Conservation (phyloP, 2,797 vertebrate genomes). For the Rhynchotus rufescens region DNA sequence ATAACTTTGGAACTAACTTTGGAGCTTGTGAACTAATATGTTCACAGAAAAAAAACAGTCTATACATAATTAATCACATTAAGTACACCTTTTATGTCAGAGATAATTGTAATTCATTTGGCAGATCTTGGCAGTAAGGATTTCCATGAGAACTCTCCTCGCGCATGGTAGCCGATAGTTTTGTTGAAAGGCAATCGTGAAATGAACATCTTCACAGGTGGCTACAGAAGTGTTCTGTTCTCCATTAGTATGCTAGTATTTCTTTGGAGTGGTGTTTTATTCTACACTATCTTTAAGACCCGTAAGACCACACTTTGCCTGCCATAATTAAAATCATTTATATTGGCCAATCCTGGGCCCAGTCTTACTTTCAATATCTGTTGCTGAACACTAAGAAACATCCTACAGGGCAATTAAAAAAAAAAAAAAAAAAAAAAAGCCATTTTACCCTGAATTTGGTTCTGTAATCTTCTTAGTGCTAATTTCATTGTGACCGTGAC, state of each 20-base stretch:
- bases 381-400: neutral
- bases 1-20: neutral
- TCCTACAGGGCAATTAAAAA: neutral
- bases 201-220: neutral
- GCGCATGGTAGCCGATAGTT: neutral
- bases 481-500: neutral
- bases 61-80: neutral
- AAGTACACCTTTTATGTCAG: neutral
- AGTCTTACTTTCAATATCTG: neutral
- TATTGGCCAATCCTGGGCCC: neutral
- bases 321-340: neutral
- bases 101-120: neutral
- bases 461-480: neutral
- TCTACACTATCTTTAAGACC: neutral
- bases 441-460: neutral
- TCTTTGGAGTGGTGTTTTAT: neutral
- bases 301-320: neutral
- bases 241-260: neutral
- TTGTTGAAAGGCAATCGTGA: neutral
- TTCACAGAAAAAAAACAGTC: neutral
- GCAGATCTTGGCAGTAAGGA: neutral
- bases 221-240: neutral
- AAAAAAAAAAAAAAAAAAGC: neutral
- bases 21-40: neutral
- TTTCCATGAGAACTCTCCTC: neutral